Evolutionary conservation across 2,888 invertebrate genomes (phyloP).

Genomic region (Xestia sexstrigata): DNA sequence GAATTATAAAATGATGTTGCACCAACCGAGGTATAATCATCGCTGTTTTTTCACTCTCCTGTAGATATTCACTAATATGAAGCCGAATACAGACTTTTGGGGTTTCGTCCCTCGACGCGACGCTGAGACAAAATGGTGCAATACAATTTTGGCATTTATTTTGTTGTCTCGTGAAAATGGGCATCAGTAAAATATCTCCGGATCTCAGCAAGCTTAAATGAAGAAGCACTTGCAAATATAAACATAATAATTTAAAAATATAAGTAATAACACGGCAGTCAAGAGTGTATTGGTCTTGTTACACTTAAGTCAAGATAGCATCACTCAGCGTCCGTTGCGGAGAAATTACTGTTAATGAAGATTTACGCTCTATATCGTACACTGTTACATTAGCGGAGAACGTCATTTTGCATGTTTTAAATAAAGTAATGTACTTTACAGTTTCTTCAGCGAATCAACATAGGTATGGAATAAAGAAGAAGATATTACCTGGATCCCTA

Average conservation of each 20-base stretch:
- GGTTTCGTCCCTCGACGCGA: background rate
- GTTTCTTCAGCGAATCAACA: background rate
- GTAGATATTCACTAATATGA: background rate
- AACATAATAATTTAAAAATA: constrained; percentile 14
- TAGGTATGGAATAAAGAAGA: background rate
- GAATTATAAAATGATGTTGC: too few species aligned
- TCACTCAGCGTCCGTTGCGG: constrained; percentile 64
- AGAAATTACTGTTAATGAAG: constrained; percentile 73
- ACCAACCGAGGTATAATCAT: too few species aligned
- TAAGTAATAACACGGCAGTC: constrained; percentile 32
- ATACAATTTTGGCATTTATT: background rate
- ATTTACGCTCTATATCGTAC: constrained; percentile 72
- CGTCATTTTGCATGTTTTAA: constrained; percentile 12
- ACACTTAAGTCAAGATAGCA: constrained; percentile 66
- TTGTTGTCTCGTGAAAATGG: background rate
- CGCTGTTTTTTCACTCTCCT: too few species aligned
- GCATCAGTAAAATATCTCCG: background rate
- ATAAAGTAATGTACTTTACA: background rate
- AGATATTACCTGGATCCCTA: background rate
- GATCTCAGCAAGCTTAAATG: background rate
- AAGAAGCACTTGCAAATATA: constrained; percentile 1
- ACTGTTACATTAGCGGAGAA: constrained; percentile 45
- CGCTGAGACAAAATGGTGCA: background rate
- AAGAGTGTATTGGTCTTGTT: constrained; percentile 56
- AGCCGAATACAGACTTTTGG: background rate